Percentiles rank a stretch among this genome's conserved stretches.
phyloP scores from a whole-genome alignment of 2,797 vertebrate genomes.

The Rhyacichthys aspro region DNA sequence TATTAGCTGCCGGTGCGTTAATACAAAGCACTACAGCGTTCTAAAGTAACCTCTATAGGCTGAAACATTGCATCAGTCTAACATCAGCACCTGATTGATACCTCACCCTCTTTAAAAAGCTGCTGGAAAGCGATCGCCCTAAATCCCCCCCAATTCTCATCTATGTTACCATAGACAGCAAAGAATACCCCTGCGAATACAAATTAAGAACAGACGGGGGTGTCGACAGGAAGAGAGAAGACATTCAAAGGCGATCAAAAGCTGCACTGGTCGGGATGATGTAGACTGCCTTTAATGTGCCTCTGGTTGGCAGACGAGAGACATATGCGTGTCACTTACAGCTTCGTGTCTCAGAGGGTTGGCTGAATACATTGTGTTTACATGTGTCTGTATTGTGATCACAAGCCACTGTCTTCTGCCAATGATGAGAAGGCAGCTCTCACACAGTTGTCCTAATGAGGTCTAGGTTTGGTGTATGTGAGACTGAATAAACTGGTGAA shows the following conservation, averaged over 20 bases:
- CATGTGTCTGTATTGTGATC: constrained; percentile 19
- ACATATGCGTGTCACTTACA: constrained; percentile 30
- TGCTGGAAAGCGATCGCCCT: constrained; percentile 54
- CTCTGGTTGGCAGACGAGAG: constrained; percentile 36
- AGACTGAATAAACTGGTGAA: constrained; percentile 45
- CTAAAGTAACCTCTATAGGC: constrained; percentile 51
- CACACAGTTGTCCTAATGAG: constrained; percentile 67
- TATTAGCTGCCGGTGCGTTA: neutral
- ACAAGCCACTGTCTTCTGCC: constrained; percentile 36
- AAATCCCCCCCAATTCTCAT: constrained; percentile 64
- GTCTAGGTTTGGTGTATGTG: constrained; percentile 49
- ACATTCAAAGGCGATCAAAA: constrained; percentile 60
- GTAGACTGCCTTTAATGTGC: constrained; percentile 45
- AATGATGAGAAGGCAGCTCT: constrained; percentile 47
- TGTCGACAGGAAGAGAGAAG: constrained; percentile 41
- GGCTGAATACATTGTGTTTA: constrained; percentile 18
- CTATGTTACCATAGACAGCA: constrained; percentile 56
- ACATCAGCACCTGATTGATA: constrained; percentile 77
- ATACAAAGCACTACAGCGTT: constrained; percentile 32
- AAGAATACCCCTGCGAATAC: constrained; percentile 53
- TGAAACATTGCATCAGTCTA: constrained; percentile 75
- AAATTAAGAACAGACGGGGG: constrained; percentile 56
- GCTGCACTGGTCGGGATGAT: constrained; percentile 41
- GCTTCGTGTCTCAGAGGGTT: constrained; percentile 21
- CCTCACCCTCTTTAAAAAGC: constrained; percentile 62